phyloP scores from a whole-genome alignment of 2,888 invertebrate species.

The Macrosiphum euphorbiae region DNA sequence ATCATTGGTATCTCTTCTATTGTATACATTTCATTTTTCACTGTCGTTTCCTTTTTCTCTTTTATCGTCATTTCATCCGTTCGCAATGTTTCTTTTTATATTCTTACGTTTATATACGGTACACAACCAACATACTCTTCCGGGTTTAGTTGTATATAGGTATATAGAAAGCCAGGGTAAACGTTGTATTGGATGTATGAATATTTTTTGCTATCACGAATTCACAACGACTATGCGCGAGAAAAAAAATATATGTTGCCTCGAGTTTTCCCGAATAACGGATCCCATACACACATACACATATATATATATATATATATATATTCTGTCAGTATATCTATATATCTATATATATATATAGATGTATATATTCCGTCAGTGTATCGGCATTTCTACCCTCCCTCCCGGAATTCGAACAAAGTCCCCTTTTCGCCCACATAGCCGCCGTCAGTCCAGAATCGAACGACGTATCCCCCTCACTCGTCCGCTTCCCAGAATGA shows the following conservation, averaged over 20 bases:
- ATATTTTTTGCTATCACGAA: conserved; percentile 30
- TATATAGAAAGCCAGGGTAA: neutral
- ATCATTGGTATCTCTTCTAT: conserved; percentile 25
- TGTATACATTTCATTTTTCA: conserved; percentile 39
- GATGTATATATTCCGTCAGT: neutral
- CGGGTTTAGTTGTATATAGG: neutral
- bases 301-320: neutral
- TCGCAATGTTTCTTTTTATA: conserved; percentile 6
- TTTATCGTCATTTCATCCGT: conserved; percentile 33
- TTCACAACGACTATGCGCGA: conserved; percentile 9
- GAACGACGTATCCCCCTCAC: conserved; percentile 5
- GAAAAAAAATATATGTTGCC: neutral
- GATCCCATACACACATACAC: neutral
- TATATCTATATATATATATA: neutral
- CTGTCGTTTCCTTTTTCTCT: conserved; percentile 29
- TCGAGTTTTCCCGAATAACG: conserved; percentile 10
- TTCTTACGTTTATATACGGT: neutral
- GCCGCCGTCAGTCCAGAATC: conserved; percentile 9
- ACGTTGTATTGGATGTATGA: neutral
- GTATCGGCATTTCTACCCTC: neutral
- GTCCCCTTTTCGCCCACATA: neutral
- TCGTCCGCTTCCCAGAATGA: neutral
- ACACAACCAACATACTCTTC: conserved; percentile 26
- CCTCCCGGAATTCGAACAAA: conserved; percentile 12
- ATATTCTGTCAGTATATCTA: neutral